Evolutionary conservation across 1,140 invertebrate genomes (phyloP), one percentile per base, ranked within the genome.

Genomic region (Tetramorium alpestre): DNA sequence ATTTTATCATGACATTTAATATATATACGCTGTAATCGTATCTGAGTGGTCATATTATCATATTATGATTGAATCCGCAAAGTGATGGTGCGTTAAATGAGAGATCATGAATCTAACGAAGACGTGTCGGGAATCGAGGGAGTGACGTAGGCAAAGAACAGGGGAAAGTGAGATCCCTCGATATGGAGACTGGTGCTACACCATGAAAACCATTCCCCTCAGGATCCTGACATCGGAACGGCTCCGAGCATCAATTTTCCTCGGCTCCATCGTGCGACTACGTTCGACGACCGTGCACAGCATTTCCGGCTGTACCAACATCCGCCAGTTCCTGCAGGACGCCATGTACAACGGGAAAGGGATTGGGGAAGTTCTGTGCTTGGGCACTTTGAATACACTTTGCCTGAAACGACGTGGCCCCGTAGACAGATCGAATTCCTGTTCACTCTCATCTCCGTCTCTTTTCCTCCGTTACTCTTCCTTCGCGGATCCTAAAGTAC

Each of bases 381-480:
- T 82, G 65, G 78, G 81, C 78, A 90, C 89, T 90, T 89, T 91
- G 87, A 90, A 90, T 90, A 88, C 82, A 89, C 87, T 91, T 90
- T 88, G 70, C 89, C 58, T 78, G 86, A 90, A 91, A 89, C 86
- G 82, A 77, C 69, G 58, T 87, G 73, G 80, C 75, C 47, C 58
- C 85, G 65, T 86, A 76, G 85, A 78, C 73, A 86, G 90, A 77
- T 88, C 64, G 89, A 90, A 81, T 91, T 78, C 60, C 56, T 73
- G 58, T 67, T 25, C 56, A 47, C 62, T 58, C 51, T 41, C 67
- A 47, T 64, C 58, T 54, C 22, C n/a, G n/a, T 64, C 58, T 80
- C 41, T 81, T 47, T 65, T 44, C 41, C 67, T 44, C 22, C 56
- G 54, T 64, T 51, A 54, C 49, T 67, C 25, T 70, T 22, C 18